Percentiles rank a stretch among this genome's conserved stretches.
Evolutionary conservation across 2,888 invertebrate species (phyloP).

Genomic region (Actias luna): DNA sequence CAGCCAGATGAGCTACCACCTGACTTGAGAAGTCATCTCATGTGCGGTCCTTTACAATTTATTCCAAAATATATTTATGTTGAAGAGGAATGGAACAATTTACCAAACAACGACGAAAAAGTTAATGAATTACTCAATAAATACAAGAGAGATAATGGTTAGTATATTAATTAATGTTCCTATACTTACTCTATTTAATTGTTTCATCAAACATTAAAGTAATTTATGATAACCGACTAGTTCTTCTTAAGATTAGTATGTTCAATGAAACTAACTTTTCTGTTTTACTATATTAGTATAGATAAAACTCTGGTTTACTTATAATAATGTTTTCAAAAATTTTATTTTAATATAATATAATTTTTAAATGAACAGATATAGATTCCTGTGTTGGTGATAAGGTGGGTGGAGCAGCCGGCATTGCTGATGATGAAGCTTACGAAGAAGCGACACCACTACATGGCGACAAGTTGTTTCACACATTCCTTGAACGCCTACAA

Average conservation of each 20-base stretch:
- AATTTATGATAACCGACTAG: no score
- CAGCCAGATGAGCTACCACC: conserved; percentile 69
- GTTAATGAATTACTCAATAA: conserved; percentile 66
- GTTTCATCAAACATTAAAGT: no score
- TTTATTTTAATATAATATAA: neutral
- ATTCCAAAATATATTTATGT: conserved; percentile 69
- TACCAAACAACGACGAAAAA: conserved; percentile 51
- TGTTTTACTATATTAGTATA: no score
- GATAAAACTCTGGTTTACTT: no score
- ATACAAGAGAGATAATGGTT: conserved; percentile 71
- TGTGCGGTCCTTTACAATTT: conserved; percentile 63
- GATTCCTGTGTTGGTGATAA: conserved; percentile 74
- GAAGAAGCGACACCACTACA: conserved; percentile 90
- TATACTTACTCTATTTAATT: no score
- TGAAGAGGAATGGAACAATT: conserved; percentile 67
- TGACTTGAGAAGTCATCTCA: conserved; percentile 59
- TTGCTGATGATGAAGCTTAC: conserved; percentile 84
- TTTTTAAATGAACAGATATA: conserved; percentile 40
- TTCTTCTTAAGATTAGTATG: no score
- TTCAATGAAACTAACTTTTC: no score
- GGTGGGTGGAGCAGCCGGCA: conserved; percentile 51
- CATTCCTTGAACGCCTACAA: conserved; percentile 87
- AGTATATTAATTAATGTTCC: conserved; percentile 22
- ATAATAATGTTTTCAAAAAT: neutral
- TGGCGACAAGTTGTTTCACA: conserved; percentile 91